A percentile compares a stretch with the other conserved stretches of the same genome.
phyloP scores from a whole-genome alignment of 2,113 vertebrate genomes.

The rabbit (Oryctolagus cuniculus) region mOryCun1.1 NC_091453.1:4256001-4256500 shows the following conservation, averaged over 20 bases:
- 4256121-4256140: not conserved
- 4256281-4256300: conserved; percentile 18
- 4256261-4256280: conserved; percentile 18
- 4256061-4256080: too few species aligned
- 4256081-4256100: too few species aligned
- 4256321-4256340: conserved; percentile 68
- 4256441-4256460: not conserved
- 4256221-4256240: conserved; percentile 18
- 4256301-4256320: not conserved
- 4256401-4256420: conserved; percentile 54
- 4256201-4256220: not conserved
- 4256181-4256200: not conserved
- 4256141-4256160: not conserved
- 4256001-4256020: too few species aligned
- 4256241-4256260: conserved; percentile 3
- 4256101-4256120: not conserved
- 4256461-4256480: not conserved
- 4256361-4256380: conserved; percentile 66
- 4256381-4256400: conserved; percentile 67
- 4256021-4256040: too few species aligned
- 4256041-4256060: too few species aligned
- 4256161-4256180: conserved; percentile 5
- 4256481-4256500: too few species aligned
- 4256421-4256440: not conserved
- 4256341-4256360: conserved; percentile 68